phyloP scores from a whole-genome alignment of 2,797 vertebrate genomes.

The Erethizon dorsatum region DNA sequence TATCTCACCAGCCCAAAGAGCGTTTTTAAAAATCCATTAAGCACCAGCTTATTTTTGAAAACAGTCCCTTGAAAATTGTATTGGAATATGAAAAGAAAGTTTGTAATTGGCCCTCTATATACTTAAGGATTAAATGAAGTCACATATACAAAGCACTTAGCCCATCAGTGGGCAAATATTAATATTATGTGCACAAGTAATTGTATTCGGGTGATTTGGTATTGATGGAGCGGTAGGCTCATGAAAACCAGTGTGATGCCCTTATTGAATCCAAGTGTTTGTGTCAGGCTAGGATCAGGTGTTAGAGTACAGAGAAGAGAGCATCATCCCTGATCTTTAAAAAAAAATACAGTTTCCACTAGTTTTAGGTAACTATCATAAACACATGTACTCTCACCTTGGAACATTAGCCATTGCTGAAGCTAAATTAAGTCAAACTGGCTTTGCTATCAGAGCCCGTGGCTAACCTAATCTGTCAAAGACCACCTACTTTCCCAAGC shows the following conservation, averaged over 20 bases:
- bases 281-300: not conserved
- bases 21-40: not conserved
- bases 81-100: constrained; percentile 1
- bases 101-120: not conserved
- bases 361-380: not conserved
- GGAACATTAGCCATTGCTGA: not conserved
- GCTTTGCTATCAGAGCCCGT: constrained; percentile 5
- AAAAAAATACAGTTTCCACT: not conserved
- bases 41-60: constrained; percentile 30
- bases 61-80: constrained; percentile 5
- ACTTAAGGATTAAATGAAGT: constrained; percentile 51
- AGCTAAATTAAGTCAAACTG: not conserved
- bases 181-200: not conserved
- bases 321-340: not conserved
- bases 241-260: not conserved
- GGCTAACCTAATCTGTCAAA: not conserved
- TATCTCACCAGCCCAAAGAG: not conserved
- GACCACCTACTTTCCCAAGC: not conserved
- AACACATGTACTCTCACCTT: not conserved
- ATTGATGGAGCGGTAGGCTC: not conserved
- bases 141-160: not conserved
- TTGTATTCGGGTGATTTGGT: not conserved
- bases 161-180: not conserved
- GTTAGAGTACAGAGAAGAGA: not conserved
- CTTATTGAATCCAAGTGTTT: not conserved